Evolutionary conservation across 2,797 vertebrate genomes (phyloP).

Genomic region (Mus minutoides): DNA sequence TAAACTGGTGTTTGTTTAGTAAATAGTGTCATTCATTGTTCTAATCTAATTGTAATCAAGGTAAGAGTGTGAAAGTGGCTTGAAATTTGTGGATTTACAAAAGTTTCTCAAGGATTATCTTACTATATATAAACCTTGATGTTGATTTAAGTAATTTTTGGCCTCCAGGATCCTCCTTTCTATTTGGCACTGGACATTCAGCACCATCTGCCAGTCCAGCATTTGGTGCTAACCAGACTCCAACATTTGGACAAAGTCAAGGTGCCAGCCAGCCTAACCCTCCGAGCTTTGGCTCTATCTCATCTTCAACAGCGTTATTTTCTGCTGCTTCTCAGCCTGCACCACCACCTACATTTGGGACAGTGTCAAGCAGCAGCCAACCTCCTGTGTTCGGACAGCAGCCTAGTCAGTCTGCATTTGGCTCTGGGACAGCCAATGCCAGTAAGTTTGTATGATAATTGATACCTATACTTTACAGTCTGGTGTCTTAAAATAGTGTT

Average conservation of each 20-base stretch:
- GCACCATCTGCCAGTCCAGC: constrained; percentile 84
- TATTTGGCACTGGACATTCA: constrained; percentile 90
- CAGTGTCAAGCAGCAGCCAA: constrained; percentile 89
- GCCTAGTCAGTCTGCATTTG: constrained; percentile 90
- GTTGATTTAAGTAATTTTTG: not conserved
- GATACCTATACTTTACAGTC: not conserved
- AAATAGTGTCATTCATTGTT: not conserved
- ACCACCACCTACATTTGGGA: constrained; percentile 92
- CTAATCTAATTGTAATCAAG: not conserved
- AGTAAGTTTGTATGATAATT: constrained; percentile 66
- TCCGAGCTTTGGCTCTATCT: constrained; percentile 91
- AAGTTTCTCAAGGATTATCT: not conserved
- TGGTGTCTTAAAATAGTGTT: not conserved
- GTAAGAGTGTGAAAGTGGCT: not conserved
- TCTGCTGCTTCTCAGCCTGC: constrained; percentile 87
- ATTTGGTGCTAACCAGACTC: constrained; percentile 91
- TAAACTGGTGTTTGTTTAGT: not conserved
- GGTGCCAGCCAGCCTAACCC: constrained; percentile 85
- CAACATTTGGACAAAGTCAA: constrained; percentile 91
- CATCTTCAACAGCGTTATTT: constrained; percentile 88
- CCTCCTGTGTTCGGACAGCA: constrained; percentile 93
- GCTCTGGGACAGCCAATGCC: constrained; percentile 83
- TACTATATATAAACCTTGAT: too few relatives aligned
- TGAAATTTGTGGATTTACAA: not conserved
- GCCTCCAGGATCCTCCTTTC: constrained; percentile 87